These are phyloP conservation scores for Fopius arisanus DNA, from an alignment of 1,140 invertebrate genomes.

Conservation along the genomic window DNA sequence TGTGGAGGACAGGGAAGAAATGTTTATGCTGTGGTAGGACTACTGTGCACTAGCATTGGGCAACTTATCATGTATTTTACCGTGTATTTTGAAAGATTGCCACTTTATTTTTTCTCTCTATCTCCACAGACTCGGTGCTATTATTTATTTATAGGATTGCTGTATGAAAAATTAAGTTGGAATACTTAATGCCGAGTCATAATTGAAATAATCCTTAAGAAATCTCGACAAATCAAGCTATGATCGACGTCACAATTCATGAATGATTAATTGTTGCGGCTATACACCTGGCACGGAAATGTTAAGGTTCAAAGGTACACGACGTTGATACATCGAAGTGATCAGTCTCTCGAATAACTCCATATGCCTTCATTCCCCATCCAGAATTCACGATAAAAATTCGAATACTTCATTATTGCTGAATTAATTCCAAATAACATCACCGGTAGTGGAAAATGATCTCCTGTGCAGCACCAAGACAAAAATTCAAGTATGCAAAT, in stretches of 20 bases:
- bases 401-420: not conserved
- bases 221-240: not conserved
- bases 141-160: not conserved
- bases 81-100: not conserved
- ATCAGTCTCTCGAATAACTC: not conserved
- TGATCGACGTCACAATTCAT: not conserved
- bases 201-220: not conserved
- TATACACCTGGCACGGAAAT: not conserved
- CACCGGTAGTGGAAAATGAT: too few relatives aligned
- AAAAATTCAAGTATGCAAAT: too few relatives aligned
- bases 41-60: not conserved
- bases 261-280: not conserved
- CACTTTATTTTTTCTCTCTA: not conserved
- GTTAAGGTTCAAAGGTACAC: not conserved
- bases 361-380: not conserved
- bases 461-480: too few relatives aligned
- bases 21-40: not conserved
- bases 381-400: not conserved
- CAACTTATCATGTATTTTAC: not conserved
- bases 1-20: not conserved
- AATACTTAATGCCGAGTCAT: not conserved
- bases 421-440: too few relatives aligned
- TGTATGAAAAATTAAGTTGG: not conserved
- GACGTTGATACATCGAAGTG: not conserved
- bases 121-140: not conserved